These are phyloP conservation scores for Aegotheles bennettii DNA, from an alignment of 2,113 vertebrate species.

Conservation along the genomic window DNA sequence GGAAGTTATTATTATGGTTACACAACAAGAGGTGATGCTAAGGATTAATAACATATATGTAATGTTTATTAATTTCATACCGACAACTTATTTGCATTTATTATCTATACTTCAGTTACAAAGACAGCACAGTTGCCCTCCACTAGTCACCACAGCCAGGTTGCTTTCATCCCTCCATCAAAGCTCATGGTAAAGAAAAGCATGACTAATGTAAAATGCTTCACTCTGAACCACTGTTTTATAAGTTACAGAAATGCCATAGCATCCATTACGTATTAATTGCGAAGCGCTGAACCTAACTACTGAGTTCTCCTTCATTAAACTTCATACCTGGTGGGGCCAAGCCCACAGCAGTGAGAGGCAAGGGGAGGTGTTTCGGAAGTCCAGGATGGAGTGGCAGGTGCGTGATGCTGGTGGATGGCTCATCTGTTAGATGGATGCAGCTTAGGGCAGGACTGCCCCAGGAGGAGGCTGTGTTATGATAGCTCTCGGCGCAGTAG, in stretches of 20 bases:
- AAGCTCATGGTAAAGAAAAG: neutral
- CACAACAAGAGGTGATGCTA: neutral
- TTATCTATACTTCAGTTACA: neutral
- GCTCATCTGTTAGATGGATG: neutral
- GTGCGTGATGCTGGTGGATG: accelerated
- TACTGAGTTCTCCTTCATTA: neutral
- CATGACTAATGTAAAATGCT: neutral
- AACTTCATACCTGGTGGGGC: neutral
- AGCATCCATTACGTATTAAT: neutral
- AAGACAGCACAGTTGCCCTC: neutral
- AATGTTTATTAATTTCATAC: neutral
- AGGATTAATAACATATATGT: neutral
- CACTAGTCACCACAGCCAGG: neutral
- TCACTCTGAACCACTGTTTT: neutral
- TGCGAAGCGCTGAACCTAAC: neutral
- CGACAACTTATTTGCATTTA: neutral
- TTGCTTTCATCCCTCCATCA: neutral
- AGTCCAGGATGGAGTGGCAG: neutral
- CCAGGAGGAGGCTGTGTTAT: neutral
- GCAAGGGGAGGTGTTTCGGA: accelerated
- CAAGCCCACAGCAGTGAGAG: accelerated
- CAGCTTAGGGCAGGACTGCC: neutral
- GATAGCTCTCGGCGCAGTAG: neutral
- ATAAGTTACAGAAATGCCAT: neutral
- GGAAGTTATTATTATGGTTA: neutral